phyloP scores from a whole-genome alignment of 2,888 invertebrate genomes.

The Noctua pronuba region DNA sequence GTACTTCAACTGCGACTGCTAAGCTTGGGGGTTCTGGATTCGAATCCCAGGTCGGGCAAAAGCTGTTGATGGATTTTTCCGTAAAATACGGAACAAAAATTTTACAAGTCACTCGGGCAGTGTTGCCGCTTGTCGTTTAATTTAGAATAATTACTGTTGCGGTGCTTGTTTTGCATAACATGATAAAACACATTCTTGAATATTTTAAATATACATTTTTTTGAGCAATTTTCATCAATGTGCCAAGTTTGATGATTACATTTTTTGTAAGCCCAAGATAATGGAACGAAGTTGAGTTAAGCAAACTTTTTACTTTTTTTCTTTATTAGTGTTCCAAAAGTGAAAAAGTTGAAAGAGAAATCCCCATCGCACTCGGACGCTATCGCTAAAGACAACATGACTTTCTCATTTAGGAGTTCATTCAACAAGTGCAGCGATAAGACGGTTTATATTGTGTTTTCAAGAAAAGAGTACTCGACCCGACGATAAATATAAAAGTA shows the following conservation, averaged over 20 bases:
- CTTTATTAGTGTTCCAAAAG: slow-evolving; percentile 28
- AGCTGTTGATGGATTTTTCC: background rate
- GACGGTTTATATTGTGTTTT: background rate
- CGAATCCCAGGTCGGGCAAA: background rate
- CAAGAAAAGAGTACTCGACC: background rate
- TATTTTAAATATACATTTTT: background rate
- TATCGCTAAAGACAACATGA: slow-evolving; percentile 1
- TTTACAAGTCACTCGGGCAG: too few species aligned
- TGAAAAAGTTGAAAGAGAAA: slow-evolving; percentile 20
- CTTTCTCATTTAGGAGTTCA: background rate
- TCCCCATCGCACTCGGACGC: background rate
- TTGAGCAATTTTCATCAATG: background rate
- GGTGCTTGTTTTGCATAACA: background rate
- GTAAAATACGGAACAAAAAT: too few species aligned
- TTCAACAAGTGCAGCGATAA: slow-evolving; percentile 17
- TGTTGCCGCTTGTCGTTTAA: too few species aligned
- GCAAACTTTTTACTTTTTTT: slow-evolving; percentile 28
- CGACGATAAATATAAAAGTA: background rate
- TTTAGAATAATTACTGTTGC: background rate
- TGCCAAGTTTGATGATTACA: slow-evolving; percentile 15
- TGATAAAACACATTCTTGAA: background rate
- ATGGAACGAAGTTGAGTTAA: slow-evolving; percentile 18
- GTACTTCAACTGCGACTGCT: background rate
- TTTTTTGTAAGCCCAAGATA: background rate
- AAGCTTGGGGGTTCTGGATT: background rate